phyloP scores from a whole-genome alignment of 2,113 vertebrate species.

The Percina caprodes region DNA sequence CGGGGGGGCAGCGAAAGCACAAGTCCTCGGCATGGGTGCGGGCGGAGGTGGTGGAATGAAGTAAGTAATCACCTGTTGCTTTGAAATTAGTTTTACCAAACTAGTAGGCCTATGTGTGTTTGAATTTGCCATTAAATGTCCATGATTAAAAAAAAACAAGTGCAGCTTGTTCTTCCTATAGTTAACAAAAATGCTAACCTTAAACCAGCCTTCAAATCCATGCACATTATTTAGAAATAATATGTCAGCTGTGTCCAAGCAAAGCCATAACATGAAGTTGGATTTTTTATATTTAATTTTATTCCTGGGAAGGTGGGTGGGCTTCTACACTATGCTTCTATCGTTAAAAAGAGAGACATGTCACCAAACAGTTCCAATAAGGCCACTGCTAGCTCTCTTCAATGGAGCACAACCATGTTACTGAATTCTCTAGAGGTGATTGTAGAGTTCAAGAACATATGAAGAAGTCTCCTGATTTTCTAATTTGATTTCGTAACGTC shows the following conservation, averaged over 20 bases:
- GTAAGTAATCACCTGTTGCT: slow-evolving; percentile 67
- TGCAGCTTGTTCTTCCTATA: background rate
- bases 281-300: too few relatives aligned
- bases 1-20: slow-evolving; percentile 41
- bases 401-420: background rate
- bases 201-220: background rate
- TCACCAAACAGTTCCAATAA: background rate
- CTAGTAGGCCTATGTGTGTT: too few relatives aligned
- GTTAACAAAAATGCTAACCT: too few relatives aligned
- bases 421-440: background rate
- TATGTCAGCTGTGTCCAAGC: background rate
- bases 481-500: background rate
- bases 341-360: background rate
- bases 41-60: slow-evolving; percentile 28
- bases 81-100: background rate
- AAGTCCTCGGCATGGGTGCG: background rate
- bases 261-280: too few relatives aligned
- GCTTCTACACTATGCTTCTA: too few relatives aligned
- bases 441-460: background rate
- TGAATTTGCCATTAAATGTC: too few relatives aligned
- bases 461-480: background rate
- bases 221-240: background rate
- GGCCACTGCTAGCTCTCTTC: background rate
- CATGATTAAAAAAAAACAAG: background rate
- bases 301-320: too few relatives aligned